Percentiles rank a stretch among this genome's conserved stretches.
Conservation (phyloP, 2,888 invertebrate species). For the Troides helena region DNA sequence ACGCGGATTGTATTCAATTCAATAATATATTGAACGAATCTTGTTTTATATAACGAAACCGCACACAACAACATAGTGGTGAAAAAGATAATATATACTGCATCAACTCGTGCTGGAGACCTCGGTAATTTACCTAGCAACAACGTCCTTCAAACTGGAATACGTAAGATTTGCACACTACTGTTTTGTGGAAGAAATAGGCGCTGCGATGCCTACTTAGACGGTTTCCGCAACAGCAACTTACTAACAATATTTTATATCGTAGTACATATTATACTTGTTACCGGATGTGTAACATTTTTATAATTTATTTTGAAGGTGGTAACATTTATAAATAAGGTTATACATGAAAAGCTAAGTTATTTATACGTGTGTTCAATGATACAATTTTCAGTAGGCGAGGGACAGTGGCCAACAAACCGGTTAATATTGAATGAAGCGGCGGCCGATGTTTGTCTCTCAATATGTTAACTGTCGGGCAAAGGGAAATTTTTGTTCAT, state of each 20-base stretch:
- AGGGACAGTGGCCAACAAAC: conserved; percentile 41
- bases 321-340: not conserved
- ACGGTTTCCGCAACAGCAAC: too few relatives aligned
- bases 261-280: not conserved
- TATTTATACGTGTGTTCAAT: not conserved
- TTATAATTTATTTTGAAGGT: too few relatives aligned
- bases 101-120: too few relatives aligned
- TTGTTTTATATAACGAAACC: not conserved
- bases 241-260: not conserved
- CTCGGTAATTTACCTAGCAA: too few relatives aligned
- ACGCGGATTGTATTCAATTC: conserved; percentile 20
- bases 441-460: conserved; percentile 51
- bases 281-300: too few relatives aligned
- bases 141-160: too few relatives aligned
- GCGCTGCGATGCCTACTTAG: too few relatives aligned
- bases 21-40: conserved; percentile 10
- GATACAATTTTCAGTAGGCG: conserved; percentile 22
- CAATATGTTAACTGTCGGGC: conserved; percentile 66
- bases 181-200: too few relatives aligned
- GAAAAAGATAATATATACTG: too few relatives aligned
- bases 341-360: not conserved
- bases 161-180: too few relatives aligned
- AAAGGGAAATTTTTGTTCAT: conserved; percentile 43
- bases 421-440: conserved; percentile 64
- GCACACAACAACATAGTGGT: too few relatives aligned